Evolutionary conservation across 1,140 invertebrate genomes (phyloP), one percentile per base, ranked within the genome.

Genomic region (Macrosteles quadrilineatus): DNA sequence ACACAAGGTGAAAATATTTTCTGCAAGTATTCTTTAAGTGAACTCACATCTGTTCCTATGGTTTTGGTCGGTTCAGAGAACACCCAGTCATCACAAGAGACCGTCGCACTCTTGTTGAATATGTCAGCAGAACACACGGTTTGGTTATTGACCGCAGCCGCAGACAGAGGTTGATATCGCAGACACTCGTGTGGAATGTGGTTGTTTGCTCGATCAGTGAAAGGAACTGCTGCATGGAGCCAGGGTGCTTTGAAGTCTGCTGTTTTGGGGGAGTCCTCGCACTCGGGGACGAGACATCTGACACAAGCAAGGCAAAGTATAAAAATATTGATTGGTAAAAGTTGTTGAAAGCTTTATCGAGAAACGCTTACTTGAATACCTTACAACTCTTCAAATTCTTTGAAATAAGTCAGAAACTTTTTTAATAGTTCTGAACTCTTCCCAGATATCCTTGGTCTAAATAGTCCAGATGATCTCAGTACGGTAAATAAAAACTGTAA

Each of bases 1-100:
- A n/a, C n/a, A n/a, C n/a, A n/a, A n/a, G n/a, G n/a, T n/a, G n/a
- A n/a, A n/a, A n/a, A n/a, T n/a, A n/a, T n/a, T n/a, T n/a, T n/a
- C n/a, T n/a, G n/a, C n/a, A n/a, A n/a, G n/a, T n/a, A n/a, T n/a
- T n/a, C n/a, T n/a, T n/a, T n/a, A n/a, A n/a, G n/a, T 36, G 32
- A 50, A 50, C 55, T 59, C 27, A 59, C 55, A 59, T 59, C 55
- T 27, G 12, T 11, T 21, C 21, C 55, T 14, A 59, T 59, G 55
- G 55, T 27, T 59, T 25, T 59, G 23, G 55, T 23, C 23, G 55
- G 25, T 29, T 59, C 55, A 9, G 55, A 14, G 55, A 59, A 59
- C 55, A 59, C 55, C 55, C 55, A 59, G 11, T 25, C 21, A 14
- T 29, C 4, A 29, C 55, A 59, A 4, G 6, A 4, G 4, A 21